Evolutionary conservation across 2,888 invertebrate species (phyloP).

Genomic region (Megastigmus dorsalis): DNA sequence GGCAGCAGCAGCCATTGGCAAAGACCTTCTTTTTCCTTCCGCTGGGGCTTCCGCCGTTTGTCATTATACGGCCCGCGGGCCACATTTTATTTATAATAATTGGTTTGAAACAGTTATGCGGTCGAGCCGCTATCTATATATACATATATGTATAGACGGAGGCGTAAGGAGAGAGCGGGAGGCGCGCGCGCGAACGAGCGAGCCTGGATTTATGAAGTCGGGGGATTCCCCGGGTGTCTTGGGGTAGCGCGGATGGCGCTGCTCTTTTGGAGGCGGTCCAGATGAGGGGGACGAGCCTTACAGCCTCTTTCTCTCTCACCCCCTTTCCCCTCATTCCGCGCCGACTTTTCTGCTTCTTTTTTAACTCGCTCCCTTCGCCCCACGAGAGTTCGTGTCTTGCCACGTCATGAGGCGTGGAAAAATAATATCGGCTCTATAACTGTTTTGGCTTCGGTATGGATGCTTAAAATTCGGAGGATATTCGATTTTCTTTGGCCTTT

Average conservation of each 20-base stretch:
- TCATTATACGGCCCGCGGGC: conserved; percentile 70
- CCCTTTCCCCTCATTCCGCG: not conserved
- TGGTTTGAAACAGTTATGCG: conserved; percentile 72
- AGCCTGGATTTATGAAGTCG: conserved; percentile 71
- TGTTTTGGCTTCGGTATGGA: no score
- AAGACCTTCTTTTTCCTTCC: conserved; percentile 5
- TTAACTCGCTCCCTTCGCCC: no score
- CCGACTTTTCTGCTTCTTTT: not conserved
- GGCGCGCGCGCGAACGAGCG: conserved; percentile 53
- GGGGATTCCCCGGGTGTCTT: conserved; percentile 60
- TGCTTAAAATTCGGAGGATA: no score
- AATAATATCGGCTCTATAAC: no score
- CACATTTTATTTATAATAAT: conserved; percentile 73
- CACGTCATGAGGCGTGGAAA: conserved; percentile 6
- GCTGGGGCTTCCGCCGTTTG: conserved; percentile 64
- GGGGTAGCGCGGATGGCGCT: no score
- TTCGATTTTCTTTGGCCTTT: no score
- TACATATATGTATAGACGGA: no score
- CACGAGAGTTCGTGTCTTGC: not conserved
- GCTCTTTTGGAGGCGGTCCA: conserved; percentile 71
- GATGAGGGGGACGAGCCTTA: conserved; percentile 43
- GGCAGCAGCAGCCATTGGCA: conserved; percentile 31
- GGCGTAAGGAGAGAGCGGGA: conserved; percentile 49
- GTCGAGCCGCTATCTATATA: conserved; percentile 59
- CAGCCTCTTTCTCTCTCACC: not conserved